Base-by-base conservation (phyloP, 1,140 invertebrate genomes). In the Neodiprion lecontei region DNA sequence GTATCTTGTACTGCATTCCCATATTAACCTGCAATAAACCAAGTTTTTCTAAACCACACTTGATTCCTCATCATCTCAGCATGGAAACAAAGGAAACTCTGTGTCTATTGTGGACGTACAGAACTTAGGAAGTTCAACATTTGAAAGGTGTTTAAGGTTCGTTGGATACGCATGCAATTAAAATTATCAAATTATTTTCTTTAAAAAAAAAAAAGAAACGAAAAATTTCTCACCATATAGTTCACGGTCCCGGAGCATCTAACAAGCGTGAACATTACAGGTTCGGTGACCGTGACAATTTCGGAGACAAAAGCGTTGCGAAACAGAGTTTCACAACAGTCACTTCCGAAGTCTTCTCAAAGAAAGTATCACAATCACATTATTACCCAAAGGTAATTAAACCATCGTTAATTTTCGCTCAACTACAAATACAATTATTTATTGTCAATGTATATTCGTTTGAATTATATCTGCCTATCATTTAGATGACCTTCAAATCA, bases 401-500 rank as follows among this genome's bases (percentile, higher is more conserved):
- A 61, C 11, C 53, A 14, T 61, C n/a, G 5, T 40, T 61, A 61
- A 61, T 61, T 11, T 61, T 61, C 8, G 53, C n/a, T n/a, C 53
- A 12, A 12, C 4, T 12, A 61, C n/a, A 61, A 40, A 40, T 61
- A 14, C 0, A 61, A 17, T 61, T 12, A 61, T 61, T 61, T 61
- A 61, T 61, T 40, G n/a, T 61, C 8, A 61, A 40, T 40, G 28
- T 40, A 5, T 40, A 40, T 40, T 40, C 28, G 28, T 40, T 40
- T 40, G n/a, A 61, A 14, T 14, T 5, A 61, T 12, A 14, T 61
- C 11, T 40, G 1, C 5, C 11, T 14, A 61, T 40, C 70, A 40
- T 48, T 0, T 28, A 79, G 72, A 86, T 86, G 84, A 86, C 84
- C 9, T 78, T 86, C 1, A 84, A 84, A 8, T 74, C 77, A 0